A percentile compares a stretch with the other conserved stretches of the same genome.
Conservation (phyloP, 2,113 vertebrate species). For the Sphyrna mokarran region DNA sequence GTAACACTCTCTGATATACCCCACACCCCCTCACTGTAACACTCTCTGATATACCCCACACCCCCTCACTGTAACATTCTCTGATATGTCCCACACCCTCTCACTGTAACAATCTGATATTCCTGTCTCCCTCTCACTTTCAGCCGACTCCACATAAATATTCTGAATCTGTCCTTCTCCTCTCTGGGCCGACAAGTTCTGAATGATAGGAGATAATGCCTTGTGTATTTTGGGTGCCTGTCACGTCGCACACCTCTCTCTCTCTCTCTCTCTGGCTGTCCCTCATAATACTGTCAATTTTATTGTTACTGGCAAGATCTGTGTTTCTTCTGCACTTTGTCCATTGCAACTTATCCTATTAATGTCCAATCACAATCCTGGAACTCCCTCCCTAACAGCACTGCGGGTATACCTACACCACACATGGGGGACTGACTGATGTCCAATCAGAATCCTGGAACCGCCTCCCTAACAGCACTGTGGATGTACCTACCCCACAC, state of each 20-base stretch:
- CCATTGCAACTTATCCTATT: rapidly evolving
- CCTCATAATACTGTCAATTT: neutral
- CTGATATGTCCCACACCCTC: no score
- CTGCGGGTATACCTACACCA: no score
- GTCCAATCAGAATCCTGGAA: no score
- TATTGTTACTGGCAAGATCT: neutral
- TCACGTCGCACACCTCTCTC: neutral
- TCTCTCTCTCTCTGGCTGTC: neutral
- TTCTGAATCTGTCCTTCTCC: neutral
- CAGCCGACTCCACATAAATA: neutral
- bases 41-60: no score
- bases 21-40: no score
- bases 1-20: no score
- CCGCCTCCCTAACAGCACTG: no score
- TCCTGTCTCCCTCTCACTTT: neutral
- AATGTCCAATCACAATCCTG: no score
- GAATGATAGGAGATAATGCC: neutral
- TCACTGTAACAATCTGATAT: neutral
- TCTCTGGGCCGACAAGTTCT: neutral
- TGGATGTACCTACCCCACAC: no score
- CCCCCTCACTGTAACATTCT: no score
- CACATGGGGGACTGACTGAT: no score
- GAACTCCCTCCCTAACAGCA: no score
- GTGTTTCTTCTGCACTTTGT: neutral
- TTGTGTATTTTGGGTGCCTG: neutral